A percentile compares a stretch with the other conserved stretches of the same genome.
phyloP scores from a whole-genome alignment of 2,113 vertebrate genomes.

The Oenanthe melanoleuca region DNA sequence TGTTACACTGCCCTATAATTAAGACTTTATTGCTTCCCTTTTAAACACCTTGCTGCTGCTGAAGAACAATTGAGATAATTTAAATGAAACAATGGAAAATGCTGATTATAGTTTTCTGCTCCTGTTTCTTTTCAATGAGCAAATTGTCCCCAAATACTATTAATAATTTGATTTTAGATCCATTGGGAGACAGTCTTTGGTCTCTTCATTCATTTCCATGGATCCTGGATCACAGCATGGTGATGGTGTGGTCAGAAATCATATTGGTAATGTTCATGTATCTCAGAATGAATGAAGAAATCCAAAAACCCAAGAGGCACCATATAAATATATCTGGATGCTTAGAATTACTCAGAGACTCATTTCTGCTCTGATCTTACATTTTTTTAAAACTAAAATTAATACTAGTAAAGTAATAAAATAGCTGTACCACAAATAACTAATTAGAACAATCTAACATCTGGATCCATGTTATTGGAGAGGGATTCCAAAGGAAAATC shows the following conservation, averaged over 20 bases:
- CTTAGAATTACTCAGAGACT: background rate
- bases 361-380: background rate
- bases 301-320: background rate
- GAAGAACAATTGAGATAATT: slow-evolving; percentile 41
- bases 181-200: background rate
- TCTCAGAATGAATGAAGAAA: background rate
- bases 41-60: background rate
- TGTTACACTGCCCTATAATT: slow-evolving; percentile 56
- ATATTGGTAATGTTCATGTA: accelerated
- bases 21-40: slow-evolving; percentile 41
- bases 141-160: background rate
- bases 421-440: background rate
- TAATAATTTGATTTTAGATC: background rate
- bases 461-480: background rate
- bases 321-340: background rate
- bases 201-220: background rate
- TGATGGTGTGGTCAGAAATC: background rate
- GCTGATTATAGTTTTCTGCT: background rate
- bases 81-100: slow-evolving; percentile 24
- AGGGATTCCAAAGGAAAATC: background rate
- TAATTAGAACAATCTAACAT: background rate
- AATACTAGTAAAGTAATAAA: background rate
- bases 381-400: background rate
- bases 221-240: background rate
- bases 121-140: background rate